These are phyloP conservation scores for Ecliptopera silaceata DNA, from an alignment of 2,888 invertebrate genomes.

Conservation along the genomic window DNA sequence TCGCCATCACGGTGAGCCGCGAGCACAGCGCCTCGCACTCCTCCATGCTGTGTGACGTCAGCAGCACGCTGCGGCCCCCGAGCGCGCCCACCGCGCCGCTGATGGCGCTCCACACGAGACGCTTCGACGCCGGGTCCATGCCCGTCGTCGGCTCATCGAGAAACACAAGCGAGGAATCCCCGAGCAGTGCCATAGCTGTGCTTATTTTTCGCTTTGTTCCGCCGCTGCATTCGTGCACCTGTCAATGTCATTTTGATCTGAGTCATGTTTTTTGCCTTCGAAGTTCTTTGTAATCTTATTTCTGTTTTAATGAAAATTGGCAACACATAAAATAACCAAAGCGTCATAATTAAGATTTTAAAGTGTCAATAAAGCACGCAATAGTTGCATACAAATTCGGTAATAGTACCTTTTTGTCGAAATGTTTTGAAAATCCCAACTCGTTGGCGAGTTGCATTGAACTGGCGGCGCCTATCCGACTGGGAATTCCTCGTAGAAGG, in stretches of 20 bases:
- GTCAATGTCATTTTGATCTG: constrained; percentile 8
- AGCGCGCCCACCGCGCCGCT: constrained; percentile 66
- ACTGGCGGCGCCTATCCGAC: constrained; percentile 65
- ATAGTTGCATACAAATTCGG: not conserved
- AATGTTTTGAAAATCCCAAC: constrained; percentile 83
- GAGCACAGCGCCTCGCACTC: constrained; percentile 93
- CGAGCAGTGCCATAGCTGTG: constrained; percentile 87
- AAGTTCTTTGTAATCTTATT: not conserved
- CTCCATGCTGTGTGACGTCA: constrained; percentile 87
- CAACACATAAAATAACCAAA: no score
- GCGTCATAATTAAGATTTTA: no score
- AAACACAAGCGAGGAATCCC: constrained; percentile 86
- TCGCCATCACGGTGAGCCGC: constrained; percentile 90
- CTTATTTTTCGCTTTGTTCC: constrained; percentile 90
- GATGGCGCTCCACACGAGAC: constrained; percentile 91
- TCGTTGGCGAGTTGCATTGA: constrained; percentile 77
- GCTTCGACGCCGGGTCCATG: constrained; percentile 92
- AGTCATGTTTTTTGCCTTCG: not conserved
- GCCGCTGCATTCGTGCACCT: constrained; percentile 86
- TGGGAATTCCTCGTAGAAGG: constrained; percentile 84
- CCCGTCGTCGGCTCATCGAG: constrained; percentile 88
- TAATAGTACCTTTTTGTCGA: constrained; percentile 79
- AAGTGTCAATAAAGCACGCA: no score
- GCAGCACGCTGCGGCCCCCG: constrained; percentile 88
- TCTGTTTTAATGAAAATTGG: no score